These are phyloP conservation scores for Coptotermes formosanus DNA, from an alignment of 1,140 invertebrate genomes.

Conservation along the genomic window DNA sequence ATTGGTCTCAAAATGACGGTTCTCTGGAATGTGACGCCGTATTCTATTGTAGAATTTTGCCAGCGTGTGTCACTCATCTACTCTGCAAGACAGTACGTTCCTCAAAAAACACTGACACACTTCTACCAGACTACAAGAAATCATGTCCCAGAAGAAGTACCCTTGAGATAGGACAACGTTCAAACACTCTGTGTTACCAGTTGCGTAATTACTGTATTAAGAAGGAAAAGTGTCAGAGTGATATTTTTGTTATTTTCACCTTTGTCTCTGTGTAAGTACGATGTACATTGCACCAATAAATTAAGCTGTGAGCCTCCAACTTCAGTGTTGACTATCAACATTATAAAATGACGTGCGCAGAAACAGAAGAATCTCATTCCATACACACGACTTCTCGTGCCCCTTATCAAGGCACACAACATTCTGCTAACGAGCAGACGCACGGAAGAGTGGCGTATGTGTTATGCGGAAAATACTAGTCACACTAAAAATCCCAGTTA, in stretches of 20 bases:
- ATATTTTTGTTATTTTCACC: slow-evolving; percentile 19
- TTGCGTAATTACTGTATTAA: slow-evolving; percentile 5
- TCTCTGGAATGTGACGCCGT: too few relatives aligned
- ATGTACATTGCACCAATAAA: slow-evolving; percentile 8
- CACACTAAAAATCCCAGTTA: neutral
- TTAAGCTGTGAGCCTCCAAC: neutral
- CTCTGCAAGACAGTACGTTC: too few relatives aligned
- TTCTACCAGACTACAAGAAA: too few relatives aligned
- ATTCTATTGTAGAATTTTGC: too few relatives aligned
- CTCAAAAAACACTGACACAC: too few relatives aligned
- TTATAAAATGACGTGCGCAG: neutral
- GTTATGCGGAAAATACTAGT: neutral
- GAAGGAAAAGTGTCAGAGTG: neutral
- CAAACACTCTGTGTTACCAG: neutral
- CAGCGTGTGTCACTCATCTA: too few relatives aligned
- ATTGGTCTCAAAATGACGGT: too few relatives aligned
- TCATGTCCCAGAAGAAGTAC: too few relatives aligned
- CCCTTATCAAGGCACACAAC: neutral
- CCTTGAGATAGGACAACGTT: neutral
- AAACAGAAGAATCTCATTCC: neutral
- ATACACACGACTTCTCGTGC: neutral
- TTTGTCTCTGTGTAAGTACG: neutral
- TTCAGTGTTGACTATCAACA: slow-evolving; percentile 12
- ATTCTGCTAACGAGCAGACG: neutral
- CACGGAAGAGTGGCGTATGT: neutral